phyloP scores from a whole-genome alignment of 2,113 vertebrate species.

The Sinocyclocheilus anophthalmus region DNA sequence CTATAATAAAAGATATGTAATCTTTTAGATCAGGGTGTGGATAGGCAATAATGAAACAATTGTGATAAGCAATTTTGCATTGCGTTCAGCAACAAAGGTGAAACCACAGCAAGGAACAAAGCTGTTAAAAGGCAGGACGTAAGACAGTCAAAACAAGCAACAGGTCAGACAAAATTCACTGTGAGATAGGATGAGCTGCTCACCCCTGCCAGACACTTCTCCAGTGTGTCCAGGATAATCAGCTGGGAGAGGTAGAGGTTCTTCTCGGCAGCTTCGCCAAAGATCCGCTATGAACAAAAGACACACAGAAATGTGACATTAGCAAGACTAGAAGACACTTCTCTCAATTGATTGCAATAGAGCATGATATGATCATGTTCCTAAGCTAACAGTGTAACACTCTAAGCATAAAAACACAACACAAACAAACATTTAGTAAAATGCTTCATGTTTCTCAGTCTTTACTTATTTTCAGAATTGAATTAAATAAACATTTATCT shows the following conservation, averaged over 20 bases:
- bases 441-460: background rate
- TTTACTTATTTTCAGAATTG: background rate
- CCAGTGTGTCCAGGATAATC: conserved; percentile 99
- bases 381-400: background rate
- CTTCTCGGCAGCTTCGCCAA: conserved; percentile 96
- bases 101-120: background rate
- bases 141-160: background rate
- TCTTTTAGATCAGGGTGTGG: background rate
- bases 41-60: background rate
- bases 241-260: conserved; percentile 99
- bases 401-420: background rate
- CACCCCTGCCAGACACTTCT: conserved; percentile 99
- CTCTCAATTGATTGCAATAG: background rate
- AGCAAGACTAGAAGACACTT: background rate
- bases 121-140: background rate
- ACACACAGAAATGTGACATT: background rate
- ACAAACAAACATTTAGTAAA: background rate
- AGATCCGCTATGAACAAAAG: conserved; percentile 84
- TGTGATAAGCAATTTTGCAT: background rate
- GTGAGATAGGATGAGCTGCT: conserved; percentile 64
- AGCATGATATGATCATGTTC: background rate
- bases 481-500: background rate
- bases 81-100: background rate
- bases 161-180: background rate
- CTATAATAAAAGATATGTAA: background rate